Evolutionary conservation across 2,113 vertebrate genomes (phyloP), one percentile per base, ranked within the genome.

Genomic region (Ivindomyrus marchei): DNA sequence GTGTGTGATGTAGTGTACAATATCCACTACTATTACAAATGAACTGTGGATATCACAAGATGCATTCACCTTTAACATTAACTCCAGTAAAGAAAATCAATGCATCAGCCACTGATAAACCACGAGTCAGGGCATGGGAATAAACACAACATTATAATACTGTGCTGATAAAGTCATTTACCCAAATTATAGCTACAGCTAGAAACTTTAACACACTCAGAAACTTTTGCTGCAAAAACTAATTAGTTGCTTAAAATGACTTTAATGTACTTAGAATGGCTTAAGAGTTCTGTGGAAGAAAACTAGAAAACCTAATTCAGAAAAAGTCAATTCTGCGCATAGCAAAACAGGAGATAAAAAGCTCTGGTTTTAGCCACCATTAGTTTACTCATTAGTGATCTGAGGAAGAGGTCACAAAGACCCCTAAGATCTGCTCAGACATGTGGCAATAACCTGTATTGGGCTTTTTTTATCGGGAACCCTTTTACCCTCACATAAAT

Each of bases 371-470:
- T 58, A 84, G 74, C 39, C 31, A 42, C 50, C 27, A 27, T 88
- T 62, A 39, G 49, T 62, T 53, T 53, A 77, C 39, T 62, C 87
- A 90, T 42, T 84, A 24, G 52, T 27, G 42, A 36, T 31, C n/a
- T 47, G 39, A 88, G 42, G 66, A 80, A 50, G 70, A 70, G 70
- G 70, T 88, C 86, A 36, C 86, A 90, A 80, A 88, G 36, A 88
- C 39, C 39, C 86, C 70, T 19, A 39, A 83, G 36, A 77, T 42
- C 36, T 46, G 46, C 31, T 88, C 49, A 42, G 6, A 83, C 49
- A 21, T 13, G 49, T 56, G 62, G 19, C 27, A 4, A 46, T 53
- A 83, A 52, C 66, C 50, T 58, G 47, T 24, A 80, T 24, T 56
- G n/a, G 66, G 24, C 70, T 83, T 83, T 46, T 7, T 36, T 42